Evolutionary conservation across 2,797 vertebrate species (phyloP), one percentile per base, ranked within the genome.

Genomic region (Pipistrellus nathusii): DNA sequence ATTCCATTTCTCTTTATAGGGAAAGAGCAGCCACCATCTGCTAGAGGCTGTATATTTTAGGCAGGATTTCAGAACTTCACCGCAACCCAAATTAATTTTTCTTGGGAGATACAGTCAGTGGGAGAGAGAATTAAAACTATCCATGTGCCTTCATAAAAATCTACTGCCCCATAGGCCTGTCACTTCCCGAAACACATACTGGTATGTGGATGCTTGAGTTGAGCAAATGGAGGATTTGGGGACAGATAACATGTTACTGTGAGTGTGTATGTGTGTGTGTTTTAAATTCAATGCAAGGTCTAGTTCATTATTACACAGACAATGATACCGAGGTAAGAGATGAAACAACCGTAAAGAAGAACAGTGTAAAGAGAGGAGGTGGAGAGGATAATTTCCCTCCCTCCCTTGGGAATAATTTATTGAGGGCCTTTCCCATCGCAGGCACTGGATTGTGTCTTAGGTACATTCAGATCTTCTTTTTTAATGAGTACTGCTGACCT

Each of bases 1-100:
- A 1, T 38, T 90, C 75, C 32, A 30, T 48, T 78, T 85, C 82
- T 94, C 93, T 90, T 71, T 25, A 55, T 1, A 72, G 71, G 68
- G 85, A 72, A 41, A 48, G 38, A 80, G 71, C 85, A 75, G 46
- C 51, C 57, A 3, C 82, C 90, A 92, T 94, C 95, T 84, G 92
- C 57, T 72, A 38, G 48, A 72, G 75, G n/a, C 0, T 0, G 75
- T 82, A 46, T 51, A 78, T 75, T 95, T 85, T 72, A 90, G 90
- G 82, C 82, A 95, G 85, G 93, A 90, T 90, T 88, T 96, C 51
- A 88, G 92, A 90, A 53, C 62, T 85, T 94, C 78, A 90, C 12
- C 88, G 88, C 85, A 88, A 93, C 64, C 35, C 71, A 88, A 68
- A 95, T 77, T 80, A 87, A 85, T 83, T 85, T 86, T 91, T 95